A percentile compares a stretch with the other conserved stretches of the same genome.
phyloP scores from a whole-genome alignment of 1,140 invertebrate species.

The Brachystomella parvula region DNA sequence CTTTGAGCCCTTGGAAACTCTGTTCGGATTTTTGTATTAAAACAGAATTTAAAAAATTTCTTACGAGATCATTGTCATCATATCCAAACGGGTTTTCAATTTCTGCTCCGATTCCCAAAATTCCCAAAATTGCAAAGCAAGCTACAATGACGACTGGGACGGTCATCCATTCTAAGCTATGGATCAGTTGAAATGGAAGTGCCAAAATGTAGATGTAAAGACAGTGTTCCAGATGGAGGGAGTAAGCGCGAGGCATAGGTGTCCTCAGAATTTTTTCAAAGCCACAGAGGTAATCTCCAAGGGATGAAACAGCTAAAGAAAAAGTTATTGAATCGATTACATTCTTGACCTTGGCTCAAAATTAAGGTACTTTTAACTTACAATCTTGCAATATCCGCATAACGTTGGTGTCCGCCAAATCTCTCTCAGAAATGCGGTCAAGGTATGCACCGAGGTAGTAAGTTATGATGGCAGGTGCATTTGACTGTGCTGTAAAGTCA shows the following conservation, averaged over 20 bases:
- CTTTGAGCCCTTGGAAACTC: too few species aligned
- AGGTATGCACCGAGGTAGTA: background rate
- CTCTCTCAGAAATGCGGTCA: background rate
- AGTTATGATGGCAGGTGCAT: background rate
- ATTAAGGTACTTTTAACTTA: background rate
- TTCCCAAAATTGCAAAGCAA: conserved; percentile 19
- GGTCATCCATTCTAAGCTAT: conserved; percentile 13
- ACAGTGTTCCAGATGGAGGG: conserved; percentile 19
- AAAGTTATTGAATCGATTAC: too few species aligned
- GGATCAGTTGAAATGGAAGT: conserved; percentile 15
- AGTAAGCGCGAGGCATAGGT: conserved; percentile 24
- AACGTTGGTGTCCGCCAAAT: background rate
- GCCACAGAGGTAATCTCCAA: conserved; percentile 13
- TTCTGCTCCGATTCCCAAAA: conserved; percentile 19
- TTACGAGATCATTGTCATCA: conserved; percentile 21
- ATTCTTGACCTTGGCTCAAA: background rate
- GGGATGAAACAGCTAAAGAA: conserved; percentile 3
- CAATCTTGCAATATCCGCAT: background rate
- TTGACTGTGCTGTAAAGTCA: background rate
- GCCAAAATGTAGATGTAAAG: conserved; percentile 21
- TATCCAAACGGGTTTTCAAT: conserved; percentile 26
- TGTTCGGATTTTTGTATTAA: background rate
- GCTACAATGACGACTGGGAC: conserved; percentile 17
- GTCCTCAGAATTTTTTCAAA: conserved; percentile 26
- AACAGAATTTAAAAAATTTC: background rate